Evolutionary conservation across 2,888 invertebrate species (phyloP).

Genomic region (Tenthredo mesomela): DNA sequence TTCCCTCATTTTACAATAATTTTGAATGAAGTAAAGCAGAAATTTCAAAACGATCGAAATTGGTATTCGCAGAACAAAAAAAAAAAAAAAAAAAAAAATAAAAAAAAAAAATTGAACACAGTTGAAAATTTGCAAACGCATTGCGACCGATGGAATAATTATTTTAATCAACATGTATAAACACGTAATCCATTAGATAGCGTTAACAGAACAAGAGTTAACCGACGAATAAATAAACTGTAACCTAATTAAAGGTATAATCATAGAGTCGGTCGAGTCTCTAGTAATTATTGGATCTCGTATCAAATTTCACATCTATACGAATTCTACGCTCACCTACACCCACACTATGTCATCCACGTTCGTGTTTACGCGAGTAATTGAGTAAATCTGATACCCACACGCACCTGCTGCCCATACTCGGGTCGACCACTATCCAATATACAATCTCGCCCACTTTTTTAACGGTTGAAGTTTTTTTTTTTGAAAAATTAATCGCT

Average conservation of each 20-base stretch:
- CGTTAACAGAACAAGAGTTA: neutral
- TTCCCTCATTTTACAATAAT: too few relatives aligned
- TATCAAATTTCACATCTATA: conserved; percentile 37
- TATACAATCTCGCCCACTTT: neutral
- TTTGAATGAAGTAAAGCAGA: too few relatives aligned
- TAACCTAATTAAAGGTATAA: conserved; percentile 47
- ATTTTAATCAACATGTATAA: neutral
- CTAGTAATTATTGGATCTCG: conserved; percentile 48
- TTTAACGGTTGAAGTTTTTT: neutral
- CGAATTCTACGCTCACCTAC: neutral
- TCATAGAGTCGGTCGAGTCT: conserved; percentile 33
- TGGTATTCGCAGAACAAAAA: too few relatives aligned
- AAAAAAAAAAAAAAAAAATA: too few relatives aligned
- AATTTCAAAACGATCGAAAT: too few relatives aligned
- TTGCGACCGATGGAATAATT: neutral
- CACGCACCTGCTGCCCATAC: conserved; percentile 10
- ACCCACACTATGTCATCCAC: neutral
- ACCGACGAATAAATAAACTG: conserved; percentile 42
- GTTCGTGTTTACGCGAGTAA: conserved; percentile 25
- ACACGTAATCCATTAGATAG: conserved; percentile 34
- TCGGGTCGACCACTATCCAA: neutral
- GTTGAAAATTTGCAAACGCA: too few relatives aligned
- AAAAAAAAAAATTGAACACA: too few relatives aligned
- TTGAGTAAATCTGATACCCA: conserved; percentile 48
- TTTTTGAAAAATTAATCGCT: neutral